A percentile compares a stretch with the other conserved stretches of the same genome.
These are phyloP conservation scores for Xanthia togata DNA, from an alignment of 2,888 invertebrate genomes.

Conservation along the genomic window DNA sequence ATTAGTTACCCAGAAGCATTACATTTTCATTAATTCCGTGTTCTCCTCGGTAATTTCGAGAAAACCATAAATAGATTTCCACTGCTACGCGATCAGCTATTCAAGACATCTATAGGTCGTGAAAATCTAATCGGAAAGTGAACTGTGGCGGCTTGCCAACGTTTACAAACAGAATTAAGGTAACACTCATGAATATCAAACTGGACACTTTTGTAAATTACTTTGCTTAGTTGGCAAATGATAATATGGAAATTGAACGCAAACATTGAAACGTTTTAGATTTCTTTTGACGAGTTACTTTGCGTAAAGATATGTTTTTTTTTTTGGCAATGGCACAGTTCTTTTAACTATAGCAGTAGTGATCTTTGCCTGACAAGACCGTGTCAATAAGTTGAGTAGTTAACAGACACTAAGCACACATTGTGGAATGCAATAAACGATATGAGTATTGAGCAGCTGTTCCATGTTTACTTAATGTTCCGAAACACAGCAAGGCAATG, in stretches of 20 bases:
- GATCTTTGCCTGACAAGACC: not conserved
- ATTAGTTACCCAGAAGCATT: constrained; percentile 11
- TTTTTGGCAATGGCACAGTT: not conserved
- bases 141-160: constrained; percentile 58
- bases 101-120: constrained; percentile 56
- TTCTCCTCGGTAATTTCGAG: constrained; percentile 9
- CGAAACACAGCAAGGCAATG: not conserved
- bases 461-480: not conserved
- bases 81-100: constrained; percentile 50
- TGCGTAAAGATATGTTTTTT: not conserved
- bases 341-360: not conserved
- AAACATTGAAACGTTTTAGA: constrained; percentile 23
- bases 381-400: not conserved
- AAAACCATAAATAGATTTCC: constrained; percentile 52
- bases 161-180: constrained; percentile 57
- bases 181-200: constrained; percentile 57
- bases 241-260: constrained; percentile 48
- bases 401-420: not conserved
- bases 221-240: constrained; percentile 41
- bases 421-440: not conserved
- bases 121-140: constrained; percentile 63
- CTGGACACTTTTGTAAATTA: constrained; percentile 49
- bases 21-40: constrained; percentile 24
- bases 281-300: constrained; percentile 16
- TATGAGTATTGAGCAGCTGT: not conserved